Percentiles rank a stretch among this genome's conserved stretches.
phyloP scores from a whole-genome alignment of 2,888 invertebrate genomes.

The Iphiclides podalirius region DNA sequence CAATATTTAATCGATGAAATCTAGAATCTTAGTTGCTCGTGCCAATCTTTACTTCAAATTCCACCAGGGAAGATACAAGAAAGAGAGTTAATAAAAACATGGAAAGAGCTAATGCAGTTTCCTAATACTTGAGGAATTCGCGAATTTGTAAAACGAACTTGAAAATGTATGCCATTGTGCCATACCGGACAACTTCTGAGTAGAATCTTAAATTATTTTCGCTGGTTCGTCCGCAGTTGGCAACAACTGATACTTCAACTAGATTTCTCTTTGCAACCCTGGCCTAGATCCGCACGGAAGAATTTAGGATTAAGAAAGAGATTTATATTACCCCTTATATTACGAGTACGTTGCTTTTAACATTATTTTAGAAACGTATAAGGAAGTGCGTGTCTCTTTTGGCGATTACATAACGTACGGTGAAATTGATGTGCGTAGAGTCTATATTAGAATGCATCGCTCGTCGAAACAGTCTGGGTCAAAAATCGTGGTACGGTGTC shows the following conservation, averaged over 20 bases:
- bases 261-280: slow-evolving; percentile 37
- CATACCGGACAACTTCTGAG: slow-evolving; percentile 10
- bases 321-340: neutral
- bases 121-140: slow-evolving; percentile 4
- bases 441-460: slow-evolving; percentile 69
- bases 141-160: slow-evolving; percentile 11
- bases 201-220: slow-evolving; percentile 22
- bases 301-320: slow-evolving; percentile 10
- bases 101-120: neutral
- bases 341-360: neutral
- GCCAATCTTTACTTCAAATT: too few species aligned
- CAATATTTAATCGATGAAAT: too few species aligned
- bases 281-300: slow-evolving; percentile 32
- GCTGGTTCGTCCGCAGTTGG: slow-evolving; percentile 7
- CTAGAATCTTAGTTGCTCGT: too few species aligned
- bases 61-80: too few species aligned
- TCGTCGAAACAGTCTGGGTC: slow-evolving; percentile 65
- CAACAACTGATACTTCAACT: slow-evolving; percentile 25
- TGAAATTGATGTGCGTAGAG: slow-evolving; percentile 69
- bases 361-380: neutral
- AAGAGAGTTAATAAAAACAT: too few species aligned
- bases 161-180: slow-evolving; percentile 13
- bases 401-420: slow-evolving; percentile 61
- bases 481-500: slow-evolving; percentile 61
- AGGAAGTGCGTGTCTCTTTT: slow-evolving; percentile 42